phyloP scores from a whole-genome alignment of 2,113 vertebrate genomes.

The Pedetes capensis region DNA sequence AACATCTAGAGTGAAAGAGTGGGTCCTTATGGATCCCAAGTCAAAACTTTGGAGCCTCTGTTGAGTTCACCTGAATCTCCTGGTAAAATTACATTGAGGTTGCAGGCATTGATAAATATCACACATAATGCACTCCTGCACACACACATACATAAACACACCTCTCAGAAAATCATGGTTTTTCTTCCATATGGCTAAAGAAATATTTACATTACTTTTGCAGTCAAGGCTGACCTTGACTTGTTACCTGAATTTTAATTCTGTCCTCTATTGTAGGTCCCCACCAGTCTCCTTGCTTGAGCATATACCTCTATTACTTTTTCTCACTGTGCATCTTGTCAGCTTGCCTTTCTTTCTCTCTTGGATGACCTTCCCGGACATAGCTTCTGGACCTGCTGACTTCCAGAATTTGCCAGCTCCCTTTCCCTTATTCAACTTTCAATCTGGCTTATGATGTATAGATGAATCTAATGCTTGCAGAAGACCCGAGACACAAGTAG shows the following conservation, averaged over 20 bases:
- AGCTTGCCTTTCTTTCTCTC: neutral
- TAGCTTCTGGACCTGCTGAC: neutral
- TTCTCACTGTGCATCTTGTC: neutral
- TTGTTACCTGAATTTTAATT: neutral
- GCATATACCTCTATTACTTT: neutral
- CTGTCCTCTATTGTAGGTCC: neutral
- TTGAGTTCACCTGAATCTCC: neutral
- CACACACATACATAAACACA: too few species aligned
- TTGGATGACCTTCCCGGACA: constrained; percentile 1
- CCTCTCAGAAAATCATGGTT: neutral
- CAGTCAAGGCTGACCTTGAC: neutral
- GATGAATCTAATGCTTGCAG: neutral
- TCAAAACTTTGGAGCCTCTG: neutral
- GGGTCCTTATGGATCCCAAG: neutral
- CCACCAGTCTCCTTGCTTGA: neutral
- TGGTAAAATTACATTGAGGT: neutral
- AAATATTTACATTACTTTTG: neutral
- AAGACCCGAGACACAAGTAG: neutral
- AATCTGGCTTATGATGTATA: neutral
- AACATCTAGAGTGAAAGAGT: neutral
- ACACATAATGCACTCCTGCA: too few species aligned
- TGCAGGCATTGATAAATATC: neutral
- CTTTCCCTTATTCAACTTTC: neutral
- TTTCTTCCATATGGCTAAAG: neutral
- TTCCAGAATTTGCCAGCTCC: neutral